A percentile compares a stretch with the other conserved stretches of the same genome.
Evolutionary conservation across 2,888 invertebrate species (phyloP).

Genomic region (Mythimna albipuncta): DNA sequence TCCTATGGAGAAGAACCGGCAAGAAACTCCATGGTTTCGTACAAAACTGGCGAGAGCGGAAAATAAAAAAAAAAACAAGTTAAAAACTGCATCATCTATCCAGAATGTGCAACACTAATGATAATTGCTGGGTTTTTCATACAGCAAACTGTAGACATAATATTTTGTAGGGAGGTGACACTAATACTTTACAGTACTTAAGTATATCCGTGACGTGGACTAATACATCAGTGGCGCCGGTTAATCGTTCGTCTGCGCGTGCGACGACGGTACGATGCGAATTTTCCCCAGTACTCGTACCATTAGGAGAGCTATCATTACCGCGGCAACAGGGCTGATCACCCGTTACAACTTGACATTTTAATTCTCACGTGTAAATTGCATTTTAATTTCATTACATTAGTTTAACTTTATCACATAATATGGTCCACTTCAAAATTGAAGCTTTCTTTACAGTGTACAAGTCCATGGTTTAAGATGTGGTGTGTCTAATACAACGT

Average conservation of each 20-base stretch:
- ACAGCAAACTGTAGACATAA: constrained; percentile 44
- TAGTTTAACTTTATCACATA: constrained; percentile 48
- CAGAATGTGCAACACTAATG: constrained; percentile 29
- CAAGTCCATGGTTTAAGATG: constrained; percentile 38
- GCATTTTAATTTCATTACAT: constrained; percentile 71
- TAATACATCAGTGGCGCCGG: constrained; percentile 87
- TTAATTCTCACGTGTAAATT: constrained; percentile 71
- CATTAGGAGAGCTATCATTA: constrained; percentile 89
- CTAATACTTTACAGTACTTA: constrained; percentile 72
- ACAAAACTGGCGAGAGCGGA: background rate
- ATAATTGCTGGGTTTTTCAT: constrained; percentile 44
- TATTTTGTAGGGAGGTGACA: constrained; percentile 67
- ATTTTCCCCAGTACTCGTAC: constrained; percentile 83
- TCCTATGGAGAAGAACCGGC: no score
- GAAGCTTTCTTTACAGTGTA: constrained; percentile 26
- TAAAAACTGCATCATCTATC: constrained; percentile 19
- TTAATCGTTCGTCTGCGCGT: constrained; percentile 85
- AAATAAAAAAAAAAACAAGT: constrained; percentile 3
- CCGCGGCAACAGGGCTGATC: constrained; percentile 85
- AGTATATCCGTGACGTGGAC: constrained; percentile 83
- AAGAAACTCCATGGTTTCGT: background rate
- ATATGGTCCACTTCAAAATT: constrained; percentile 10
- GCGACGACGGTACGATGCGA: constrained; percentile 85
- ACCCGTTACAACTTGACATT: constrained; percentile 74
- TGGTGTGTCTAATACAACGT: constrained; percentile 67